These are phyloP conservation scores for Physella acuta DNA, from an alignment of 1,140 invertebrate species.

Conservation along the genomic window DNA sequence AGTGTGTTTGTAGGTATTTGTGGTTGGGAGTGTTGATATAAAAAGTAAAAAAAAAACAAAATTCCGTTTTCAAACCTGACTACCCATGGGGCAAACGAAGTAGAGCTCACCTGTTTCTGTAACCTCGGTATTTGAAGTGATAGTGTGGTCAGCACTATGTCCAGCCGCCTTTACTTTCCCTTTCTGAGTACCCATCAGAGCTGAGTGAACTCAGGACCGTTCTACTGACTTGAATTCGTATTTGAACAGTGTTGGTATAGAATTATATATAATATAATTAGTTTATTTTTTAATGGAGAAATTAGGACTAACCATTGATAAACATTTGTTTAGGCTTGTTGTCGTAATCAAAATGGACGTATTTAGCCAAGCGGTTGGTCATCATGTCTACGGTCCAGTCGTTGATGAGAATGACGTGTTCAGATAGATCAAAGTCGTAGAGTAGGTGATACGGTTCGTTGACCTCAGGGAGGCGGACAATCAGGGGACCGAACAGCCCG, in stretches of 20 bases:
- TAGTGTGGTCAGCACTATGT: no score
- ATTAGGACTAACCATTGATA: constrained; percentile 8
- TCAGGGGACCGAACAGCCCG: constrained; percentile 1
- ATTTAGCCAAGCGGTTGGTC: neutral
- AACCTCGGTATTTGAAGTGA: no score
- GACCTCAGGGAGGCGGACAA: neutral
- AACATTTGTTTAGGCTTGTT: constrained; percentile 4
- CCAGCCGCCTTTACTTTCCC: no score
- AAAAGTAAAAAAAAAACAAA: no score
- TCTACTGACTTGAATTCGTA: no score
- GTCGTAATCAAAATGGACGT: constrained; percentile 8
- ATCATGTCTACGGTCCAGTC: neutral
- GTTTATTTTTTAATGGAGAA: neutral
- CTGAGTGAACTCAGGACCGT: no score
- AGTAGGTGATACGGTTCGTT: neutral
- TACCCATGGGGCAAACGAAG: no score
- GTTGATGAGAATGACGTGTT: neutral
- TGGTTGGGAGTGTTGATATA: no score
- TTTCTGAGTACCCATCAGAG: neutral
- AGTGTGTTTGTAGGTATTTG: no score
- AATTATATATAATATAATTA: neutral
- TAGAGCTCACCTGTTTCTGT: no score
- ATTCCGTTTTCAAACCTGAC: no score
- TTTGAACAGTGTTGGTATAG: neutral
- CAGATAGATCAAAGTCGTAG: neutral